Conservation (phyloP, 2,888 invertebrate genomes). For the Pachydiplax longipennis region DNA sequence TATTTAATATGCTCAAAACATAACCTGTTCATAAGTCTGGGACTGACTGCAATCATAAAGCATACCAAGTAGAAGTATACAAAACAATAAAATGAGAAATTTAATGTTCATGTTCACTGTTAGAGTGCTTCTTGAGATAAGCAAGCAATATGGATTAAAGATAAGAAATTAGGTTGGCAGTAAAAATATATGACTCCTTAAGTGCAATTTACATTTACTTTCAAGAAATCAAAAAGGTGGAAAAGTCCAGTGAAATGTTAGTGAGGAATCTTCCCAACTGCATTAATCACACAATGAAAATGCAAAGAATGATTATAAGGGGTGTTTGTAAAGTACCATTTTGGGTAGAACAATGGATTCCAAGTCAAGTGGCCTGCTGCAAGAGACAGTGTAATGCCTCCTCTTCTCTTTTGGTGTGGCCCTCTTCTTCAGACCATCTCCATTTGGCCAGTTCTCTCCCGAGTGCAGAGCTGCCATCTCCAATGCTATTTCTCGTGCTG, state of each 20-base stretch:
- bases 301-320: background rate
- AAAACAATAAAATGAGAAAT: background rate
- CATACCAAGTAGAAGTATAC: background rate
- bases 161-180: background rate
- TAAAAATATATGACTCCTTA: background rate
- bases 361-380: slow-evolving; percentile 59
- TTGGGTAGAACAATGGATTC: slow-evolving; percentile 49
- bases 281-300: too few relatives aligned
- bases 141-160: background rate
- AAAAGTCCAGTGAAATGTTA: background rate
- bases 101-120: background rate
- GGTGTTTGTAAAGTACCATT: slow-evolving; percentile 13
- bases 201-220: background rate
- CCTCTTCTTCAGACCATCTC: slow-evolving; percentile 57
- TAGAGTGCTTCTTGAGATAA: background rate
- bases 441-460: slow-evolving; percentile 12
- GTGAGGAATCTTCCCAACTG: background rate
- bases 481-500: slow-evolving; percentile 84
- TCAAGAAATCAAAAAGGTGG: background rate
- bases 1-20: too few relatives aligned
- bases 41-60: background rate
- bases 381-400: slow-evolving; percentile 85
- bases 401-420: slow-evolving; percentile 83
- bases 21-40: too few relatives aligned
- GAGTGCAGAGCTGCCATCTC: slow-evolving; percentile 68